Percentiles rank a stretch among this genome's conserved stretches.
Evolutionary conservation across 1,140 invertebrate genomes (phyloP).

Genomic region (Archegozetes longisetosus): DNA sequence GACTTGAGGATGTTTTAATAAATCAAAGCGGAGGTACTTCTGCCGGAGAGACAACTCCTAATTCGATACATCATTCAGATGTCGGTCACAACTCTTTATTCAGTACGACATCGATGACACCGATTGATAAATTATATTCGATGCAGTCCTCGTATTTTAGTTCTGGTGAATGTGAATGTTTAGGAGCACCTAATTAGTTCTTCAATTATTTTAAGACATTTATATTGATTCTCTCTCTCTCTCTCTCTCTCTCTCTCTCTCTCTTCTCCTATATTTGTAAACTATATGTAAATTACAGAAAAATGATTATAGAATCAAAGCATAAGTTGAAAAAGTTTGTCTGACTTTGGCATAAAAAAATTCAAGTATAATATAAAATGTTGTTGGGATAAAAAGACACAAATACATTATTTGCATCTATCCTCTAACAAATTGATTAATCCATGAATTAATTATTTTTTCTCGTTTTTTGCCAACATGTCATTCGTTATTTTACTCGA

Average conservation of each 20-base stretch:
- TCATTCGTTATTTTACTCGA: too few relatives aligned
- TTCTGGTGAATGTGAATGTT: slow-evolving; percentile 20
- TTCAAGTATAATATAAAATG: not conserved
- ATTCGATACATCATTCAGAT: slow-evolving; percentile 40
- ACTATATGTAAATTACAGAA: too few relatives aligned
- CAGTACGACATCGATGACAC: slow-evolving; percentile 55
- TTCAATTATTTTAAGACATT: not conserved
- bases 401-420: too few relatives aligned
- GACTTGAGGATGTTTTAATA: slow-evolving; percentile 22
- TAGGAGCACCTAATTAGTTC: slow-evolving; percentile 19
- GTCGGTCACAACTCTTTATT: slow-evolving; percentile 77
- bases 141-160: slow-evolving; percentile 89
- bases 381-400: not conserved
- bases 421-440: too few relatives aligned
- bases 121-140: slow-evolving; percentile 91
- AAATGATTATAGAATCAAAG: too few relatives aligned
- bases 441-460: too few relatives aligned
- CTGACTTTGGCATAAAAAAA: not conserved
- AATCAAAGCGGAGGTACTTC: slow-evolving; percentile 10
- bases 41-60: slow-evolving; percentile 31
- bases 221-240: not conserved
- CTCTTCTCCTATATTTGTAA: too few relatives aligned
- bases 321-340: too few relatives aligned
- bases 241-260: too few relatives aligned
- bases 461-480: too few relatives aligned